phyloP scores from a whole-genome alignment of 2,113 vertebrate genomes.

The Zapus hudsonius region DNA sequence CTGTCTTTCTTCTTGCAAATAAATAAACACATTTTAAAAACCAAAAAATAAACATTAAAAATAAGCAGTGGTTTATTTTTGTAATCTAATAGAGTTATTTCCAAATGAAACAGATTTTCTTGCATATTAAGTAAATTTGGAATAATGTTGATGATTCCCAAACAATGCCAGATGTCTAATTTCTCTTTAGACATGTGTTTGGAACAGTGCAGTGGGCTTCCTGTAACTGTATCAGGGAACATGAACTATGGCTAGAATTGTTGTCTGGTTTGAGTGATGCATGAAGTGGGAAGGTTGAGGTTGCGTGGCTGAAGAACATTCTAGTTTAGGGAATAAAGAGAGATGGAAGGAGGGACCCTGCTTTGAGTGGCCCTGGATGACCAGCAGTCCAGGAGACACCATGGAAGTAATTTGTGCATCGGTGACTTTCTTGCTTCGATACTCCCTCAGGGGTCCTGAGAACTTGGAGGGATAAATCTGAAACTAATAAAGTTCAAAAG shows the following conservation, averaged over 20 bases:
- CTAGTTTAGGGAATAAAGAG: background rate
- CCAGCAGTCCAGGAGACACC: background rate
- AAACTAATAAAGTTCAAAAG: background rate
- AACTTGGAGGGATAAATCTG: background rate
- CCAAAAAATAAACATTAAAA: background rate
- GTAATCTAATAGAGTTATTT: background rate
- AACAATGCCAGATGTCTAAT: too few relatives aligned
- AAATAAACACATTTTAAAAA: too few relatives aligned
- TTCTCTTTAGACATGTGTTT: background rate
- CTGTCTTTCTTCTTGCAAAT: too few relatives aligned
- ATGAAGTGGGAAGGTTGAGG: background rate
- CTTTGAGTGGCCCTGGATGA: background rate
- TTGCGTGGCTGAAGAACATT: background rate
- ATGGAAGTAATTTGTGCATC: background rate
- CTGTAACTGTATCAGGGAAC: background rate
- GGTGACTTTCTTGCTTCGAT: background rate
- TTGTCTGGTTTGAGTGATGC: background rate
- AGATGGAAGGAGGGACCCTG: background rate
- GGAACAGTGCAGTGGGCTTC: background rate
- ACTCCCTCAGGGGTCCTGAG: background rate
- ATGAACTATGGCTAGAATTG: background rate
- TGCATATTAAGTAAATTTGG: background rate
- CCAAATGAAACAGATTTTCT: background rate
- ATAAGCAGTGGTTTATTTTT: background rate
- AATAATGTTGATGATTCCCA: too few relatives aligned